Conservation (phyloP, 1,140 invertebrate species). For the Coenobita brevimanus region DNA sequence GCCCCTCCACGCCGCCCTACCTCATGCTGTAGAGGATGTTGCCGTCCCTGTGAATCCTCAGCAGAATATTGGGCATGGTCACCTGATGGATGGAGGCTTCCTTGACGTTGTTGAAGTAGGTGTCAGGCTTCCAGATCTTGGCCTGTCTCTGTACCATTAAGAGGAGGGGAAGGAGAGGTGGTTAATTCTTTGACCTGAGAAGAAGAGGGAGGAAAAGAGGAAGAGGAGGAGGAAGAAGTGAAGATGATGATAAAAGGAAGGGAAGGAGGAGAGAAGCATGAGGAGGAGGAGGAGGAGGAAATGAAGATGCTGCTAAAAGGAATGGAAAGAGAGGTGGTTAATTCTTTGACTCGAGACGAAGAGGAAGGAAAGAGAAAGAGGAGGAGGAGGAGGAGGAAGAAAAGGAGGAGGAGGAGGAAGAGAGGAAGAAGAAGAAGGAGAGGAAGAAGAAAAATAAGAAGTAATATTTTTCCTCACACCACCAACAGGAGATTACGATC, state of each 20-base stretch:
- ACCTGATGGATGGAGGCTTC: constrained; percentile 74
- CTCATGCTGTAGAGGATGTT: constrained; percentile 74
- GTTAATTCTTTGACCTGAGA: not conserved
- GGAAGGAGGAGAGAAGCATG: not conserved
- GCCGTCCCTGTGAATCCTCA: constrained; percentile 73
- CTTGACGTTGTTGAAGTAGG: constrained; percentile 79
- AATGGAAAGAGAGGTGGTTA: not conserved
- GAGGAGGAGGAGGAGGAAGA: not conserved
- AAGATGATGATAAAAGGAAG: not conserved
- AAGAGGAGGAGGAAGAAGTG: not conserved
- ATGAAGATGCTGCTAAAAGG: not conserved
- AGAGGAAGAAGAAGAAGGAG: not conserved
- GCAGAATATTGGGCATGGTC: constrained; percentile 74
- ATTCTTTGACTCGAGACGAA: not conserved
- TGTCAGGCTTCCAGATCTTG: constrained; percentile 80
- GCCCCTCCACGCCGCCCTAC: constrained; percentile 67
- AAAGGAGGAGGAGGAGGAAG: not conserved
- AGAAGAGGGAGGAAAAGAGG: not conserved
- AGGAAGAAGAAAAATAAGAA: not conserved
- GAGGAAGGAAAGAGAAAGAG: not conserved
- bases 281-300: not conserved
- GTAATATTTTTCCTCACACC: too few relatives aligned
- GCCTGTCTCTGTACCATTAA: constrained; percentile 73
- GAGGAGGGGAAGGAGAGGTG: not conserved
- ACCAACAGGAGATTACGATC: too few relatives aligned